A percentile compares a stretch with the other conserved stretches of the same genome.
Evolutionary conservation across 2,797 vertebrate species (phyloP).

Genomic region (Syncerus caffer): DNA sequence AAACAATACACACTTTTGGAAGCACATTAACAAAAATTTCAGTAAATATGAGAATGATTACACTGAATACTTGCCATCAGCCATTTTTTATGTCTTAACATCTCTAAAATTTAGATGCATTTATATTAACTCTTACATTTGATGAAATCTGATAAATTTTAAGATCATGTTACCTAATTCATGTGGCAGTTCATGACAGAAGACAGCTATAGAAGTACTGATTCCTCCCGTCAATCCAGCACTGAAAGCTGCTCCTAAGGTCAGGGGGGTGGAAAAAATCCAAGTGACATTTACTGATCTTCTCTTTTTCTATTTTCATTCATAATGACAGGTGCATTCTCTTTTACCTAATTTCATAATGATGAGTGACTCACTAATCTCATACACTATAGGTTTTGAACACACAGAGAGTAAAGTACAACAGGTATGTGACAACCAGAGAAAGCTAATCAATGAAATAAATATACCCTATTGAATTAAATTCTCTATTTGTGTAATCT

Average conservation of each 20-base stretch:
- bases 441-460: background rate
- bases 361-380: background rate
- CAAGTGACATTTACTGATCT: background rate
- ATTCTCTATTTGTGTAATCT: background rate
- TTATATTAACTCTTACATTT: background rate
- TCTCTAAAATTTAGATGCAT: background rate
- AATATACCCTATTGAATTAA: background rate
- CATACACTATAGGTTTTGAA: background rate
- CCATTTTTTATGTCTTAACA: background rate
- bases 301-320: background rate
- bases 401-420: background rate
- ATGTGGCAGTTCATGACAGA: constrained; percentile 98
- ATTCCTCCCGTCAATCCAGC: constrained; percentile 95
- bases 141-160: background rate
- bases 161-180: constrained; percentile 89
- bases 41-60: background rate
- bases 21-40: background rate
- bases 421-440: background rate
- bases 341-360: background rate
- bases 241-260: constrained; percentile 95
- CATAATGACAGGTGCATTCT: background rate
- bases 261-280: background rate
- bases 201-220: constrained; percentile 98
- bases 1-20: background rate
- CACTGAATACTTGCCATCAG: background rate